Conservation (phyloP, 2,888 invertebrate species). For the Drosophila falleni region DNA sequence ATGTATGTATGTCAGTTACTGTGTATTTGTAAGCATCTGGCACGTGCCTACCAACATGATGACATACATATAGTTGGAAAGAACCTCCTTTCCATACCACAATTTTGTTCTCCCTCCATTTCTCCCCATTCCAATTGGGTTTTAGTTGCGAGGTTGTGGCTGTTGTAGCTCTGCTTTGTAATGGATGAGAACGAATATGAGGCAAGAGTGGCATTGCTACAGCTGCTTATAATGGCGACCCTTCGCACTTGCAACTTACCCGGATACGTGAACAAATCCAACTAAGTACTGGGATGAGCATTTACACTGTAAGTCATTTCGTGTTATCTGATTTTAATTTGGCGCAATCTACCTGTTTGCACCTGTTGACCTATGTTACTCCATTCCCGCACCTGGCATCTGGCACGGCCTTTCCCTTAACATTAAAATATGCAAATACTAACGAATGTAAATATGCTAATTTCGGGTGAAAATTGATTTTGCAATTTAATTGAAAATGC, state of each 20-base stretch:
- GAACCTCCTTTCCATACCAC: constrained; percentile 4
- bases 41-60: constrained; percentile 63
- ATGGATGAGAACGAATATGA: constrained; percentile 26
- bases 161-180: constrained; percentile 30
- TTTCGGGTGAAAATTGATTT: constrained; percentile 78
- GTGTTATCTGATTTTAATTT: constrained; percentile 81
- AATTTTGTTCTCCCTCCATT: background rate
- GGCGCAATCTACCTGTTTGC: constrained; percentile 74
- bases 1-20: background rate
- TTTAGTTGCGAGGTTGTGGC: constrained; percentile 34
- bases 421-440: constrained; percentile 73
- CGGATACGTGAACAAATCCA: constrained; percentile 8
- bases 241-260: constrained; percentile 16
- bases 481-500: constrained; percentile 79
- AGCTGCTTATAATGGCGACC: constrained; percentile 46
- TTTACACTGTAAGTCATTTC: constrained; percentile 64
- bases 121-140: background rate
- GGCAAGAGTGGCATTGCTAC: constrained; percentile 44
- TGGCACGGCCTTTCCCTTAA: background rate
- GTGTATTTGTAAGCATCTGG: constrained; percentile 40
- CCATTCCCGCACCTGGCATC: background rate
- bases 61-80: constrained; percentile 35
- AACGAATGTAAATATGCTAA: constrained; percentile 74
- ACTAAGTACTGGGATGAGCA: constrained; percentile 16
- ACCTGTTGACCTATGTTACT: constrained; percentile 71